Percentiles rank a stretch among this genome's conserved stretches.
Evolutionary conservation across 1,140 invertebrate genomes (phyloP).

Genomic region (Drosophila funebris): DNA sequence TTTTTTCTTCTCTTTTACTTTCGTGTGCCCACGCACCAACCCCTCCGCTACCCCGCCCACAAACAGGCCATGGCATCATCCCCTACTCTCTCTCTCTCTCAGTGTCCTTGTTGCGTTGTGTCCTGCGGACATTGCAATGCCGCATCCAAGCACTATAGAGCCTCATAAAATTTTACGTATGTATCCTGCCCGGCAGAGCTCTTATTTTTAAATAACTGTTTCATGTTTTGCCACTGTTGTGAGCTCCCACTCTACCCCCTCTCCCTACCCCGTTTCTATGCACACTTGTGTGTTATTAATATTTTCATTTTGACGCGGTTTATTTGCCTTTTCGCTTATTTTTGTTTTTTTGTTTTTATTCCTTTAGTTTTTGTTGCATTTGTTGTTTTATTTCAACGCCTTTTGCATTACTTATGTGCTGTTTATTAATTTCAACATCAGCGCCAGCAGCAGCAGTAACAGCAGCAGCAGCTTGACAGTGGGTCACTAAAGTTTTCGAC

Average conservation of each 20-base stretch:
- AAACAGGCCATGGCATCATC: too few relatives aligned
- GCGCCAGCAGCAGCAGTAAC: constrained; percentile 37
- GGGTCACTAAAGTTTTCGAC: constrained; percentile 35
- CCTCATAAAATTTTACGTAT: constrained; percentile 75
- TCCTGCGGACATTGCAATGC: constrained; percentile 53
- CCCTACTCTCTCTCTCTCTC: too few relatives aligned
- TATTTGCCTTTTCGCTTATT: constrained; percentile 48
- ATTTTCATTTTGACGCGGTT: constrained; percentile 72
- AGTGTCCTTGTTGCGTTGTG: constrained; percentile 6
- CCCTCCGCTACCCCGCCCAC: too few relatives aligned
- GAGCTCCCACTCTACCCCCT: neutral
- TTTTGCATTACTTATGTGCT: constrained; percentile 59
- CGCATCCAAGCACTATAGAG: constrained; percentile 68
- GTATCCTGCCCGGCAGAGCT: constrained; percentile 40
- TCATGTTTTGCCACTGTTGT: constrained; percentile 41
- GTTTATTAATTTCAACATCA: constrained; percentile 67
- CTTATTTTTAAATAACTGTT: constrained; percentile 75
- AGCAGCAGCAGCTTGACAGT: constrained; percentile 19
- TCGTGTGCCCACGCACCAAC: too few relatives aligned
- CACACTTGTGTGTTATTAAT: constrained; percentile 63
- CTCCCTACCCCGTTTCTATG: neutral
- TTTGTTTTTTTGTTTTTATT: neutral
- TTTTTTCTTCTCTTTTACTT: constrained; percentile 8
- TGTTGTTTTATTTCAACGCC: constrained; percentile 57
- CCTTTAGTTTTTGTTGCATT: neutral